These are phyloP conservation scores for Arrhopalites spinosus DNA, from an alignment of 2,888 invertebrate species.

Conservation along the genomic window DNA sequence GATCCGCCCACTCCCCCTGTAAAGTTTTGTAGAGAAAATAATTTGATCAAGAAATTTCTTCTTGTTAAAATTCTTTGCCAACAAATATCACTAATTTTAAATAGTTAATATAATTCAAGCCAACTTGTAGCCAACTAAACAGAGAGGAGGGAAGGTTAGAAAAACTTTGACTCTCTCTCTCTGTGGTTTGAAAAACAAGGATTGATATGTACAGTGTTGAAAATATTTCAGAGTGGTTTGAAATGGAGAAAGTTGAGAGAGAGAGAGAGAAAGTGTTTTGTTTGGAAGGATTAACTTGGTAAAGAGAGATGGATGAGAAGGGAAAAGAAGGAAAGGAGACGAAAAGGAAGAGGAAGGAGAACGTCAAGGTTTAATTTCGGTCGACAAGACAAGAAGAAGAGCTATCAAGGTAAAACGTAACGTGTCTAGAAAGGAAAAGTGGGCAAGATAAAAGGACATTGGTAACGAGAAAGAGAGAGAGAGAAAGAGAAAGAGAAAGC, in stretches of 20 bases:
- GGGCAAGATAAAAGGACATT: neutral
- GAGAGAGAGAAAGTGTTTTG: too few relatives aligned
- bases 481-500: conserved; percentile 10
- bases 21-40: too few relatives aligned
- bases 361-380: neutral
- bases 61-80: too few relatives aligned
- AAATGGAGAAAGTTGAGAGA: too few relatives aligned
- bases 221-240: too few relatives aligned
- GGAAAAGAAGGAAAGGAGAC: neutral
- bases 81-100: too few relatives aligned
- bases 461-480: neutral
- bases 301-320: neutral
- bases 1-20: too few relatives aligned
- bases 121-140: neutral
- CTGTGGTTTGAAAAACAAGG: too few relatives aligned
- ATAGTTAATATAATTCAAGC: neutral
- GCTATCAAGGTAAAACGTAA: conserved; percentile 16
- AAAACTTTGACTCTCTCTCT: too few relatives aligned
- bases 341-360: neutral
- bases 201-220: too few relatives aligned
- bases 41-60: too few relatives aligned
- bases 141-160: neutral
- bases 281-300: neutral
- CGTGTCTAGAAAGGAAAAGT: conserved; percentile 9
- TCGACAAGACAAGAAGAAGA: neutral